Evolutionary conservation across 2,797 vertebrate species (phyloP).

Genomic region (Lindbergichthys nudifrons): DNA sequence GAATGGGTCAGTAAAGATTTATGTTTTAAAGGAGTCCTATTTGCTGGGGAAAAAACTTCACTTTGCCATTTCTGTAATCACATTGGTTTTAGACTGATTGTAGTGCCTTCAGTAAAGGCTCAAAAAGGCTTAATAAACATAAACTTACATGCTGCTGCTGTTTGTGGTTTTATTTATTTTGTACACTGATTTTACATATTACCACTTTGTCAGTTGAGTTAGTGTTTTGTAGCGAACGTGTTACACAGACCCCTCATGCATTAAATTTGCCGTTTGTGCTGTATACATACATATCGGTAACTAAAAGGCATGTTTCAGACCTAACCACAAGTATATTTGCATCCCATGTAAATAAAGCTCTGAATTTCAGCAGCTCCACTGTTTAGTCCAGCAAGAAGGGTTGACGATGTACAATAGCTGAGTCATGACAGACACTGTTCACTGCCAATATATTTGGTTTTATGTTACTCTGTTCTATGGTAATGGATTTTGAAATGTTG

Average conservation of each 20-base stretch:
- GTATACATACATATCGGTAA: constrained; percentile 23
- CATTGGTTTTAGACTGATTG: not conserved
- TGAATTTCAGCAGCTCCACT: constrained; percentile 44
- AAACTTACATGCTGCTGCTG: not conserved
- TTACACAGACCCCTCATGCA: not conserved
- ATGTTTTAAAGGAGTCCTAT: constrained; percentile 10
- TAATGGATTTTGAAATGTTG: not conserved
- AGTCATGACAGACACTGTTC: constrained; percentile 22
- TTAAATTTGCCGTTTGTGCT: constrained; percentile 21
- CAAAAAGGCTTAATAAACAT: not conserved
- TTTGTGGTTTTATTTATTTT: not conserved
- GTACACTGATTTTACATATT: not conserved
- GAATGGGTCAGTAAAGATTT: constrained; percentile 19
- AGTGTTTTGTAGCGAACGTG: not conserved
- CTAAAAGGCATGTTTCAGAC: constrained; percentile 56
- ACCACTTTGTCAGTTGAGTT: not conserved
- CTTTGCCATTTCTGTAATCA: not conserved
- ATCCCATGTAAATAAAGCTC: constrained; percentile 67
- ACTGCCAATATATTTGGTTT: constrained; percentile 19
- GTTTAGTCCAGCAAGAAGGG: constrained; percentile 3
- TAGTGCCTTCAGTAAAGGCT: not conserved
- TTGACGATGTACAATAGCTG: constrained; percentile 17
- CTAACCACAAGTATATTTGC: constrained; percentile 61
- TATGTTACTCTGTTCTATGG: constrained; percentile 4
- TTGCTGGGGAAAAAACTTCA: constrained; percentile 11